Base-by-base conservation (phyloP, 2,113 vertebrate genomes). In the Callorhinus ursinus region DNA sequence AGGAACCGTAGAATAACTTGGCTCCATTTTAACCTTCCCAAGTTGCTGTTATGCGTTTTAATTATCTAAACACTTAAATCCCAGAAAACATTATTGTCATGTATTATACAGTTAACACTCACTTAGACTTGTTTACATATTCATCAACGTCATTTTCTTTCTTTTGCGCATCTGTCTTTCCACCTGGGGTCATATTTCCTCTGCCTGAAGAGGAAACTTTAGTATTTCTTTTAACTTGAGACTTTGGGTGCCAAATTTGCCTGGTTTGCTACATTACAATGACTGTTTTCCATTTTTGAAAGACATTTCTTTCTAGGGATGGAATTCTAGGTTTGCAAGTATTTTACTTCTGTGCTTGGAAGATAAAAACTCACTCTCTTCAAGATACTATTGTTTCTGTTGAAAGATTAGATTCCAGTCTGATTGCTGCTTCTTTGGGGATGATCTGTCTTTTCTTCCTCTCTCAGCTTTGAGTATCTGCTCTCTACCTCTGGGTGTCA, bases 381-480 rank as follows among this genome's bases (percentile, higher is more conserved):
- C 31, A n/a, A 80, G 77, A 8, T 49, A 28, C 13, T 99, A 99
- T 61, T 61, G 24, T 61, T 26, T 61, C 59, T 61, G 9, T 26
- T 61, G 59, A 61, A 9, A 61, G 59, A 61, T 61, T 24, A 61
- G 59, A 61, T 61, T 22, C 59, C 59, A 61, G 59, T 61, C 59
- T 26, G 59, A 61, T 22, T 61, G 59, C 10, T 61, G 59, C 59
- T 26, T 61, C 24, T 61, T 26, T 61, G 59, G 18, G 59, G 59
- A 11, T 61, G 39, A 26, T 26, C 24, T 61, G 59, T 26, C 59
- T 61, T 61, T 22, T 26, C 59, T 61, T 61, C 59, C 59, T 26
- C 24, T 61, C 59, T 61, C 59, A 61, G 59, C 59, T 61, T 61
- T 61, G 59, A 61, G 59, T 61, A 26, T 57, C 55, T 57, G 55